Evolutionary conservation across 2,113 vertebrate genomes (phyloP).

Genomic region (Hemibagrus wyckioides): DNA sequence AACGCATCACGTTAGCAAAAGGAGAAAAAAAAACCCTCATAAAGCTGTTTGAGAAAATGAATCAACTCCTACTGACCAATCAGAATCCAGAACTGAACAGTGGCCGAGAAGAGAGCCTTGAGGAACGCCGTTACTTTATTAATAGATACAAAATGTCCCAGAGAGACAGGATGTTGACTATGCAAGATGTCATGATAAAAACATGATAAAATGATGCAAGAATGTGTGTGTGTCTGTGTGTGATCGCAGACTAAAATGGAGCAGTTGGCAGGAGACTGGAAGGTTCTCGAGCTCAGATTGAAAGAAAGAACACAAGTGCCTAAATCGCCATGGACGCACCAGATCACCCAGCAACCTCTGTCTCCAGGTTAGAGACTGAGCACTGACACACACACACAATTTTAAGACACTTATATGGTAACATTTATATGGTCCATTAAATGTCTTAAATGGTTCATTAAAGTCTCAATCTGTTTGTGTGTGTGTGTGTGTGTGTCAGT

Average conservation of each 20-base stretch:
- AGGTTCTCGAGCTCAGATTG: constrained; percentile 68
- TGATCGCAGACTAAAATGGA: constrained; percentile 70
- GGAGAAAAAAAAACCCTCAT: neutral
- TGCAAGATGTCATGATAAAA: no score
- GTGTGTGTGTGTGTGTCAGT: neutral
- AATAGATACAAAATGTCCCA: neutral
- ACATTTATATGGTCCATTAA: neutral
- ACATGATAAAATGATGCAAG: neutral
- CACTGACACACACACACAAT: neutral
- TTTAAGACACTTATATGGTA: no score
- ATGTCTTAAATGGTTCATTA: neutral
- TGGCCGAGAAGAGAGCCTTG: neutral
- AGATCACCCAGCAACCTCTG: constrained; percentile 66
- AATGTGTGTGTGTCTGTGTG: constrained; percentile 24
- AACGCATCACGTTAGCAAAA: neutral
- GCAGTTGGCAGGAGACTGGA: constrained; percentile 76
- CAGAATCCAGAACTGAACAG: neutral
- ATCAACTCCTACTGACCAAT: neutral
- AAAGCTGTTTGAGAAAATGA: neutral
- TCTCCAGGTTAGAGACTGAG: constrained; percentile 10
- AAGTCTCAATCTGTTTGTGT: neutral
- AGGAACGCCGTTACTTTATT: neutral
- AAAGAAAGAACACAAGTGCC: constrained; percentile 67
- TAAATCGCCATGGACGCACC: constrained; percentile 66
- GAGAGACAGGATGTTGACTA: neutral